These are phyloP conservation scores for Drosophila arizonae DNA, from an alignment of 1,140 invertebrate species.

Conservation along the genomic window DNA sequence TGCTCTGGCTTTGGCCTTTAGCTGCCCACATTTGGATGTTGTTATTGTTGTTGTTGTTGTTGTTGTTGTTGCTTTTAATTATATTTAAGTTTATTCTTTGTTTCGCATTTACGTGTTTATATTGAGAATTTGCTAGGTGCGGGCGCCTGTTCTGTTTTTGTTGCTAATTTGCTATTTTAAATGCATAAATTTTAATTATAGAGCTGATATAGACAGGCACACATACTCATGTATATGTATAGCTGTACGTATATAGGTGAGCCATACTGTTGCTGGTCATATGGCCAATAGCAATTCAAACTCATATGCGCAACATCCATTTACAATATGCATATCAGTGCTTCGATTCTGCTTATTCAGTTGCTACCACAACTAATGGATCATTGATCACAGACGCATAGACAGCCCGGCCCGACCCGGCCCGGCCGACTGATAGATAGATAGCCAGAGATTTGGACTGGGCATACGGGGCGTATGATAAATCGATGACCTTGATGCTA, in stretches of 20 bases:
- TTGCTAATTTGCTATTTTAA: constrained; percentile 77
- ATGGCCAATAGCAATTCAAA: constrained; percentile 19
- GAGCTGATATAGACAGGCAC: constrained; percentile 38
- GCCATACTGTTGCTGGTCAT: constrained; percentile 26
- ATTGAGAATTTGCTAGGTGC: constrained; percentile 40
- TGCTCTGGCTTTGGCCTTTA: not conserved
- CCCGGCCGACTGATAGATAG: not conserved
- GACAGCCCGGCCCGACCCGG: not conserved
- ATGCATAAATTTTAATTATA: constrained; percentile 81
- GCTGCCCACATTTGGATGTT: constrained; percentile 15
- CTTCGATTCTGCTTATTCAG: constrained; percentile 1
- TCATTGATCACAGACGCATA: constrained; percentile 12
- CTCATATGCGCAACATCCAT: constrained; percentile 18
- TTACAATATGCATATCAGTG: constrained; percentile 4
- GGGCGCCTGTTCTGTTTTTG: constrained; percentile 66
- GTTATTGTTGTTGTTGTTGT: constrained; percentile 26
- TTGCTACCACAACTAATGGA: constrained; percentile 7
- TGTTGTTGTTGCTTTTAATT: constrained; percentile 27
- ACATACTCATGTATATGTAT: constrained; percentile 10
- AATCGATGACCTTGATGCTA: constrained; percentile 40
- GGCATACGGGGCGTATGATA: constrained; percentile 58
- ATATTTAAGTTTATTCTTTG: constrained; percentile 45
- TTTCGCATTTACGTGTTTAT: constrained; percentile 56
- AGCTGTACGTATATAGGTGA: too few relatives aligned
- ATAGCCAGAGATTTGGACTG: not conserved